Evolutionary conservation across 2,888 invertebrate genomes (phyloP).

Genomic region (Perdita meconis): DNA sequence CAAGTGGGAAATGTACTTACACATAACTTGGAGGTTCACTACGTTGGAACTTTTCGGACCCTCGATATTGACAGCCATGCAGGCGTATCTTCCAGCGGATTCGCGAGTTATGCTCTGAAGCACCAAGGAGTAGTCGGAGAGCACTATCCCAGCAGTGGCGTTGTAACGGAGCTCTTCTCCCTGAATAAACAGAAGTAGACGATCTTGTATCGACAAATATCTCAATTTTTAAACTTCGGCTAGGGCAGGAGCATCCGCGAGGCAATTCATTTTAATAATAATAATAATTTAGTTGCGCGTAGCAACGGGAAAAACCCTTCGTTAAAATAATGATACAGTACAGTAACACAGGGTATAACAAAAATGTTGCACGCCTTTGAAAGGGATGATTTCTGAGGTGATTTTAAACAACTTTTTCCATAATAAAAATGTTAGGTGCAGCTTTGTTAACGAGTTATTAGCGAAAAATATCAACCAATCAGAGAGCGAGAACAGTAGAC

Average conservation of each 20-base stretch:
- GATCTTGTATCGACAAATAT: slow-evolving; percentile 46
- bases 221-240: slow-evolving; percentile 7
- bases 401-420: no score
- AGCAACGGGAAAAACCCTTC: no score
- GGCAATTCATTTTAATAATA: no score
- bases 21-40: slow-evolving; percentile 84
- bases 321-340: no score
- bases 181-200: slow-evolving; percentile 84
- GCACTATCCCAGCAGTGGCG: slow-evolving; percentile 91
- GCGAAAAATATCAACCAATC: no score
- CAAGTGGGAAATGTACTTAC: slow-evolving; percentile 79
- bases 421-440: no score
- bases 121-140: slow-evolving; percentile 94
- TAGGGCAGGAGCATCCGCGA: background rate
- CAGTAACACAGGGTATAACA: no score
- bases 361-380: no score
- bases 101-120: slow-evolving; percentile 93
- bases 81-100: slow-evolving; percentile 95
- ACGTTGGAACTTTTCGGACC: slow-evolving; percentile 88
- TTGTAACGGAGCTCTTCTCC: slow-evolving; percentile 93
- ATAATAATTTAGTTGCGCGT: no score
- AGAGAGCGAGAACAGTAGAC: no score
- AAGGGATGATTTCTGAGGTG: no score
- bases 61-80: slow-evolving; percentile 93
- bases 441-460: no score